Evolutionary conservation across 2,797 vertebrate genomes (phyloP), one percentile per base, ranked within the genome.

Genomic region (Geotrypetes seraphini): DNA sequence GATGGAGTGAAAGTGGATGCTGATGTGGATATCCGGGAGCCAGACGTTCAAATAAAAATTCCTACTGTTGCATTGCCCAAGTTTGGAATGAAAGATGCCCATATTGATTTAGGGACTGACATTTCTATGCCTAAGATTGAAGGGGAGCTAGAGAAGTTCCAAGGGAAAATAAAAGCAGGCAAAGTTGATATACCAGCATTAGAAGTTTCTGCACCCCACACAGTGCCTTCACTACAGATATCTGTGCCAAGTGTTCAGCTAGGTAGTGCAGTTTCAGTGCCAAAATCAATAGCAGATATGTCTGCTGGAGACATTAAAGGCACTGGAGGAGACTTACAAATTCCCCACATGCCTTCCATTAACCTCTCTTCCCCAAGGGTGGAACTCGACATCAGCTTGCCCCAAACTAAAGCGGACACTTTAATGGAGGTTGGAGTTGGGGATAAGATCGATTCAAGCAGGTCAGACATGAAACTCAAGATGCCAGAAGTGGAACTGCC

Each of bases 191-290:
- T 84, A 30, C 75, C 88, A 5, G 76, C 77, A 14, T 43, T 83
- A 15, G 80, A 84, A 22, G 60, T 83, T 26, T 83, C 85, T 11
- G 16, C 16, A 1, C 27, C 31, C 5, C 10, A 32, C n/a, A 26
- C 34, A 16, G 5, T 87, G 50, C 82, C 85, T 2, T 71, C 71
- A 8, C 42, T 89, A 31, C 80, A 85, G 30, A 57, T 90, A n/a
- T 81, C 83, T 9, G 19, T 85, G 16, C 71, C 80, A 36, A 42
- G 57, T 35, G 22, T 55, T 32, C 77, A 73, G 44, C 47, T 68
- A 27, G 82, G 84, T 10, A 67, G 49, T 27, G 83, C 71, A 30
- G 50, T 69, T 29, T 48, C 73, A 29, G 50, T 82, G 13, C 75
- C 71, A 5, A 84, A 78, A 69, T 58, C 65, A 19, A 75, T 66